Evolutionary conservation across 2,797 vertebrate species (phyloP), one percentile per base, ranked within the genome.

Genomic region (Tarsius wallacei): DNA sequence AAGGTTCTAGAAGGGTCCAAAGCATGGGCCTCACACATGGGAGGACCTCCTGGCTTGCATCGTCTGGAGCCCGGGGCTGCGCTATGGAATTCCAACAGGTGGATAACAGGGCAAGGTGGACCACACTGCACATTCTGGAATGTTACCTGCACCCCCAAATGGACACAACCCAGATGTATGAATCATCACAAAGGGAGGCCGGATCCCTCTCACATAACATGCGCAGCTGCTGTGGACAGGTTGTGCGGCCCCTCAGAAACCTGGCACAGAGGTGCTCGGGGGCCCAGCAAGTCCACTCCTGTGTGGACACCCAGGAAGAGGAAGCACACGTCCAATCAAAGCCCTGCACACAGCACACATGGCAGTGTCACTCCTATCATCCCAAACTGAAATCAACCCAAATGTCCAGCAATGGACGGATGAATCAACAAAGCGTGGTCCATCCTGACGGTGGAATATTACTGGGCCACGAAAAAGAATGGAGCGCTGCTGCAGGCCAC

Each of bases 401-500:
- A 68, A 24, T 0, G 17, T n/a, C 24, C 31, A 19, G 2, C 71
- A 10, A 14, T 10, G 2, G 59, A 51, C 8, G 0, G 1, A 17
- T 0, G 5, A 33, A 68, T 6, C 47, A 22, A 59, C 36, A 14
- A 36, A 42, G 36, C 0, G 19, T 13, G 11, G 42, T 11, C 5
- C 2, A 8, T 5, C 31, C 7, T 3, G 0, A 8, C 8, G 0
- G 1, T 0, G 15, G 53, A 61, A 15, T 10, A 21, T 47, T 2
- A 66, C 2, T 83, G 47, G 24, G 73, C 26, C 28, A 2, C 2
- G 0, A 78, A 74, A 21, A 71, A 12, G 49, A 33, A 59, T 0
- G 31, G 17, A 22, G 22, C 4, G 2, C 22, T 1, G 28, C 26
- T 4, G 0, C 1, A 0, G 0, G 12, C 33, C 1, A 22, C 2